Evolutionary conservation across 2,113 vertebrate species (phyloP).

Genomic region (Nibea albiflora): DNA sequence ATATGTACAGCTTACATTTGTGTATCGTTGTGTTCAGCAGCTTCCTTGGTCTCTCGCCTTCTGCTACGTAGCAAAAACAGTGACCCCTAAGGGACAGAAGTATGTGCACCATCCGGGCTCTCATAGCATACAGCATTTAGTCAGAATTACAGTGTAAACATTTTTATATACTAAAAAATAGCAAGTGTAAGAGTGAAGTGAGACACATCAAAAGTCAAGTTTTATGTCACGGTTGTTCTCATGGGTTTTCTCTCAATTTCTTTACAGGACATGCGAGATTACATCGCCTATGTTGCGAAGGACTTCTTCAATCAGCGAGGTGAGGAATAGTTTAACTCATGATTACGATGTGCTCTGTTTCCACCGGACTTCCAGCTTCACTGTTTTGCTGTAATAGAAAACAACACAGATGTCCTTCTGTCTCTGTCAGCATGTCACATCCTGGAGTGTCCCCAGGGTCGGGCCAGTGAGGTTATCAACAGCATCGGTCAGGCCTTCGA

Average conservation of each 20-base stretch:
- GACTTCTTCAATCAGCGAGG: slow-evolving; percentile 93
- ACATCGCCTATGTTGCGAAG: slow-evolving; percentile 95
- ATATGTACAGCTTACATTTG: too few relatives aligned
- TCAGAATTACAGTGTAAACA: too few relatives aligned
- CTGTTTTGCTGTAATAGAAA: neutral
- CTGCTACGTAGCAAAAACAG: too few relatives aligned
- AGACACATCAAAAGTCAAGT: too few relatives aligned
- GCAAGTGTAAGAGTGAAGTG: too few relatives aligned
- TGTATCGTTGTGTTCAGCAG: too few relatives aligned
- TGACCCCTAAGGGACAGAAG: too few relatives aligned
- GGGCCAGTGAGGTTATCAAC: slow-evolving; percentile 90
- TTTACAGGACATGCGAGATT: slow-evolving; percentile 91
- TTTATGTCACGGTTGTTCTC: neutral
- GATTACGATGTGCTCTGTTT: neutral
- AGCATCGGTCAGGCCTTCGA: slow-evolving; percentile 94
- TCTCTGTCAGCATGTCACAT: slow-evolving; percentile 91
- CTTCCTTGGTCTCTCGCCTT: too few relatives aligned
- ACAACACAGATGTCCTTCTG: neutral
- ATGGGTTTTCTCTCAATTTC: slow-evolving; percentile 33
- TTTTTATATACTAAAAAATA: too few relatives aligned
- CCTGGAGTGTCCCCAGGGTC: slow-evolving; percentile 88
- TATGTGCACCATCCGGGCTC: too few relatives aligned
- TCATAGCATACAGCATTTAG: too few relatives aligned
- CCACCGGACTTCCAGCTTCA: neutral
- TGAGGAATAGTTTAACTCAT: slow-evolving; percentile 61